A percentile compares a stretch with the other conserved stretches of the same genome.
phyloP scores from a whole-genome alignment of 2,113 vertebrate species.

The Pachycephala philippinensis region DNA sequence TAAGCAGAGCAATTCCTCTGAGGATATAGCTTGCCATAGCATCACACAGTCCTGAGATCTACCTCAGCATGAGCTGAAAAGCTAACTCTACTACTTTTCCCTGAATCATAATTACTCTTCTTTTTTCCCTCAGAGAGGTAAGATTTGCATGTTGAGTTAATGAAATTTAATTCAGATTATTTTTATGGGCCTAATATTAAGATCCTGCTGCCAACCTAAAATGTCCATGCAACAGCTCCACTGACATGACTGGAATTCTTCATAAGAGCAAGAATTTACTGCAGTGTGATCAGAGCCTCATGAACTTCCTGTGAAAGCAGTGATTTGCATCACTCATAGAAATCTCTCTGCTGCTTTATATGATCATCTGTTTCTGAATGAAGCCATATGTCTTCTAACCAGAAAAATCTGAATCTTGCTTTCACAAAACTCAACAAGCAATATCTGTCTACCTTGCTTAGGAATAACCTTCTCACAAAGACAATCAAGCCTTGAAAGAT shows the following conservation, averaged over 20 bases:
- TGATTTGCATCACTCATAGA: background rate
- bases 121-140: background rate
- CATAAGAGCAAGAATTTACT: background rate
- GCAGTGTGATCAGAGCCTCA: fast-evolving
- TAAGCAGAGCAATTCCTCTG: background rate
- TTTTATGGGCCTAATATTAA: background rate
- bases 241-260: background rate
- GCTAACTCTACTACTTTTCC: background rate
- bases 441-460: background rate
- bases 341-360: background rate
- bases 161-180: background rate
- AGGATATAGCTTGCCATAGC: background rate
- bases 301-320: background rate
- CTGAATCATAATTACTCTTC: background rate
- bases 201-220: background rate
- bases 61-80: background rate
- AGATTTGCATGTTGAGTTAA: background rate
- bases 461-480: background rate
- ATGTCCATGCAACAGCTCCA: background rate
- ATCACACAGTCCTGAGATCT: background rate
- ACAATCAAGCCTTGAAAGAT: background rate
- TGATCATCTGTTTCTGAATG: background rate
- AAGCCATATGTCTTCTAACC: background rate
- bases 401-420: background rate
- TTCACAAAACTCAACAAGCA: background rate